Evolutionary conservation across 2,888 invertebrate genomes (phyloP), one percentile per base, ranked within the genome.

Genomic region (Poecilus cupreus): DNA sequence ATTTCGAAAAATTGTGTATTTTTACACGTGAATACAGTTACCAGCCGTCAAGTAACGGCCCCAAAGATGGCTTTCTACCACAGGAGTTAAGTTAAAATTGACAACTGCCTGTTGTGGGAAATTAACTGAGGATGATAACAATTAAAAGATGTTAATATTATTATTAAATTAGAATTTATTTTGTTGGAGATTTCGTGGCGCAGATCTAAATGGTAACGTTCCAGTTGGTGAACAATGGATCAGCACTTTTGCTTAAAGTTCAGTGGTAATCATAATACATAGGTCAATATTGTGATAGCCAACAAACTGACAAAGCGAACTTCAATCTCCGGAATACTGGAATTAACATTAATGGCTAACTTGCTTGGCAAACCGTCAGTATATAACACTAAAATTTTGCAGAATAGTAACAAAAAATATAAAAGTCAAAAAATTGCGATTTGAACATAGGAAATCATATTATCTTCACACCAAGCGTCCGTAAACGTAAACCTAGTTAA

Each of bases 261-360:
- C 60, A 1, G 6, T 26, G 60, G 60, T 60, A 60, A 60, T 60
- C 60, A 60, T 60, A 60, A 60, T 60, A 60, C 60, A 26, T 24
- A 26, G 60, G 60, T 60, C 60, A 60, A 60, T 60, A 60, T 60
- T 60, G 20, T 60, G 60, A 60, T 60, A 60, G 60, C 60, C 26
- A 24, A 60, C 60, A 26, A 60, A 60, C 60, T 60, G 60, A 60
- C 60, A 60, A 60, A 60, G 60, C 60, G 13, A 22, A 60, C 60
- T 60, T 60, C 60, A 60, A 60, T 54, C 54, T 54, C 54, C 54
- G 22, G 54, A n/a, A n/a, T n/a, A n/a, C n/a, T n/a, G n/a, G n/a
- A 20, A 54, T 60, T 60, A 60, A 60, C 60, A 26, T 60, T 60
- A 24, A 60, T 60, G 22, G 26, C 24, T 0, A 43, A 13, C 24